phyloP scores from a whole-genome alignment of 2,797 vertebrate species.

The Manis pentadactyla region DNA sequence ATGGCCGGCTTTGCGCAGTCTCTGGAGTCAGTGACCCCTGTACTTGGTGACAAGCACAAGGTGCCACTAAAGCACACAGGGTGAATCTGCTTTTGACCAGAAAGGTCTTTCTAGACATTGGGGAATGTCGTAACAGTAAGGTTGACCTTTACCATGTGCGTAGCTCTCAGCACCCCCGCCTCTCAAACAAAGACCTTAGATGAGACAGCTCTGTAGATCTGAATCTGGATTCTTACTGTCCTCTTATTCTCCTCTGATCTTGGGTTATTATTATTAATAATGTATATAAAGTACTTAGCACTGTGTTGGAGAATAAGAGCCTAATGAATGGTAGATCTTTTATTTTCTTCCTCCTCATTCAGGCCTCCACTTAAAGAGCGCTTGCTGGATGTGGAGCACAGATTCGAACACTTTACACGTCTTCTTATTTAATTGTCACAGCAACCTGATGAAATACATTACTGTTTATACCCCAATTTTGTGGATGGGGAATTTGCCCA shows the following conservation, averaged over 20 bases:
- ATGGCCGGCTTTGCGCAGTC: neutral
- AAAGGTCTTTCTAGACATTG: neutral
- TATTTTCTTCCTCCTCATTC: neutral
- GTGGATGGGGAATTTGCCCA: neutral
- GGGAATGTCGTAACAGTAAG: neutral
- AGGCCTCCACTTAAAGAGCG: neutral
- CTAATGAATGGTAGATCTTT: neutral
- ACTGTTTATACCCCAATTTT: neutral
- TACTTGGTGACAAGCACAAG: neutral
- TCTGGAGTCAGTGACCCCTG: neutral
- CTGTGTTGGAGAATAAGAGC: neutral
- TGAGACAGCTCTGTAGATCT: neutral
- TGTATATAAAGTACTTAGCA: neutral
- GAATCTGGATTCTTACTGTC: constrained; percentile 3
- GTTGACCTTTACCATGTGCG: neutral
- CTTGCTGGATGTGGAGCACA: neutral
- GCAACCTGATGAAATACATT: neutral
- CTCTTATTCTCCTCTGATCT: constrained; percentile 16
- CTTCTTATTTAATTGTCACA: neutral
- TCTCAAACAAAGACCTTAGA: neutral
- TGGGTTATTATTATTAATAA: constrained; percentile 38
- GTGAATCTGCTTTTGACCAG: neutral
- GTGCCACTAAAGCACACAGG: neutral
- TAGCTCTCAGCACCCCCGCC: neutral
- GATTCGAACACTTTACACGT: neutral